Conservation (phyloP, 1,140 invertebrate species). For the Panagrolaimus sp. region DNA sequence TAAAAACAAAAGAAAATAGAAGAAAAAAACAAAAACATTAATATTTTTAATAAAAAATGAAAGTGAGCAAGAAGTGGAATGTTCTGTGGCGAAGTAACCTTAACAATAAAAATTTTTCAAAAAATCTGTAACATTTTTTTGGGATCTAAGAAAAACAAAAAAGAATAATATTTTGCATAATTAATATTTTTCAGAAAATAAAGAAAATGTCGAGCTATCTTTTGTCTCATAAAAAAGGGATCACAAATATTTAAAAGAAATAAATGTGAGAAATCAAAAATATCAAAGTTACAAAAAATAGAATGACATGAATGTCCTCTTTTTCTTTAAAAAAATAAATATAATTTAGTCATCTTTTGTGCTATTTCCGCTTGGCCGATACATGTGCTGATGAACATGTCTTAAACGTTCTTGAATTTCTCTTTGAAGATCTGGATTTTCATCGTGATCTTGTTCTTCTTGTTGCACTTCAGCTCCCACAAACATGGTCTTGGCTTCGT, state of each 20-base stretch:
- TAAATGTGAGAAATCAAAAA: neutral
- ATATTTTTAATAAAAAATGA: neutral
- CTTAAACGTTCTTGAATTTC: slow-evolving; percentile 43
- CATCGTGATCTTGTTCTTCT: neutral
- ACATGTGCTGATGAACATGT: slow-evolving; percentile 47
- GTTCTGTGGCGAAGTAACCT: slow-evolving; percentile 10
- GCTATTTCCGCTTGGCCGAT: slow-evolving; percentile 21
- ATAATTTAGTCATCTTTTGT: neutral
- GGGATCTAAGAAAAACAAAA: too few relatives aligned
- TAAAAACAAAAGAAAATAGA: too few relatives aligned
- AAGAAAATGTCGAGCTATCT: neutral
- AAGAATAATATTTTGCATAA: too few relatives aligned
- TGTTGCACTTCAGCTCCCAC: slow-evolving; percentile 27
- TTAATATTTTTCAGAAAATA: too few relatives aligned
- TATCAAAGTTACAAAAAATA: neutral
- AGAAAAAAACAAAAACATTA: neutral
- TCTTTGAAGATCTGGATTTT: slow-evolving; percentile 12
- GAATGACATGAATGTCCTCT: too few relatives aligned
- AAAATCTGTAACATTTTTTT: too few relatives aligned
- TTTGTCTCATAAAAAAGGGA: neutral
- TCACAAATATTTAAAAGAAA: neutral
- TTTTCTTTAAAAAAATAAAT: too few relatives aligned
- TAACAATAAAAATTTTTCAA: neutral
- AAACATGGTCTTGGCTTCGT: slow-evolving; percentile 48
- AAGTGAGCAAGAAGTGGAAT: slow-evolving; percentile 12